A percentile compares a stretch with the other conserved stretches of the same genome.
These are phyloP conservation scores for Epinotia ramella DNA, from an alignment of 2,888 invertebrate genomes.

Conservation along the genomic window DNA sequence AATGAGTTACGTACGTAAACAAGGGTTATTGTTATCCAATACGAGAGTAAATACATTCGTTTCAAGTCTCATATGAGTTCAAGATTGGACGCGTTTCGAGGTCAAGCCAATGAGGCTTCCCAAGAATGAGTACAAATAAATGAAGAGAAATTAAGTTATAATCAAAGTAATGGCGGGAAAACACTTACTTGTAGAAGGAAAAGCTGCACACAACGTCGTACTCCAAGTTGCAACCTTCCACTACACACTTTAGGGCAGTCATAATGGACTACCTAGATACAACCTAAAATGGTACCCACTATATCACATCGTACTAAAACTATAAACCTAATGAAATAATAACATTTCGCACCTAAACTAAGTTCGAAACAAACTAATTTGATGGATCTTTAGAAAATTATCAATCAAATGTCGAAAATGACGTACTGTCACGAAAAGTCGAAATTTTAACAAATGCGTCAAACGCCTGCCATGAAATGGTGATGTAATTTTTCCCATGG, in stretches of 20 bases:
- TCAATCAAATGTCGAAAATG: conserved; percentile 86
- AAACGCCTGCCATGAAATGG: conserved; percentile 83
- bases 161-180: conserved; percentile 56
- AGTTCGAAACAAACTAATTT: conserved; percentile 85
- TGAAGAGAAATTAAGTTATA: conserved; percentile 44
- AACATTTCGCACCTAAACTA: conserved; percentile 82
- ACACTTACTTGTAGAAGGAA: conserved; percentile 82
- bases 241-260: conserved; percentile 80
- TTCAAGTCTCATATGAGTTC: conserved; percentile 3
- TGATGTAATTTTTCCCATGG: conserved; percentile 78
- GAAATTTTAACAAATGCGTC: conserved; percentile 75
- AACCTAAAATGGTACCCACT: conserved; percentile 72
- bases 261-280: conserved; percentile 67
- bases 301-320: conserved; percentile 75
- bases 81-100: conserved; percentile 50
- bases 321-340: conserved; percentile 68
- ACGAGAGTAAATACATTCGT: conserved; percentile 28
- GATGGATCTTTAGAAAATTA: conserved; percentile 84
- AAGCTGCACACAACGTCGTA: conserved; percentile 84
- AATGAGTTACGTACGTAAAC: conserved; percentile 30
- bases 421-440: conserved; percentile 85
- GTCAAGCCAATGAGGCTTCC: conserved; percentile 50
- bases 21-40: conserved; percentile 42
- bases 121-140: conserved; percentile 48
- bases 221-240: conserved; percentile 81